Evolutionary conservation across 2,113 vertebrate species (phyloP).

Genomic region (Podarcis cretensis): DNA sequence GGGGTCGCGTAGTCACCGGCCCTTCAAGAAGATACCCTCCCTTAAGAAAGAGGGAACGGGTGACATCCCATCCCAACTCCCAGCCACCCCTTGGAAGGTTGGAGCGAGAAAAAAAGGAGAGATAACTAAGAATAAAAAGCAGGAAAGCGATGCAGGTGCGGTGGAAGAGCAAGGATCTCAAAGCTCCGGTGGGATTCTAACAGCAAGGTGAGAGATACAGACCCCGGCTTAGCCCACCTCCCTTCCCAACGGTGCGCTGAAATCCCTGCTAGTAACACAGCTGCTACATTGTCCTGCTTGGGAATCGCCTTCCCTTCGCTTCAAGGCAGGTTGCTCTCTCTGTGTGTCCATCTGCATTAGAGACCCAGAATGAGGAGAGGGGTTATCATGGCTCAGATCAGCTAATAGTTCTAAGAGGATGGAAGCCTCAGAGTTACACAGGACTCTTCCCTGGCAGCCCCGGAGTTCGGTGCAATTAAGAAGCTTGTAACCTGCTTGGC

Average conservation of each 20-base stretch:
- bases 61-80: not conserved
- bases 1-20: not conserved
- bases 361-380: not conserved
- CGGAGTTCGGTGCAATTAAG: too few relatives aligned
- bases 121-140: not conserved
- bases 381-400: not conserved
- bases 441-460: not conserved
- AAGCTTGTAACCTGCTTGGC: too few relatives aligned
- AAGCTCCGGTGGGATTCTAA: slow-evolving; percentile 12
- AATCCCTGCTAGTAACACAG: not conserved
- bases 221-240: not conserved
- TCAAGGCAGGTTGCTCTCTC: too few relatives aligned
- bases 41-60: not conserved
- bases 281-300: not conserved
- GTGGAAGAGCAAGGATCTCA: slow-evolving; percentile 9
- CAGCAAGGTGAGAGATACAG: slow-evolving; percentile 9
- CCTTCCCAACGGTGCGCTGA: not conserved
- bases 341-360: not conserved
- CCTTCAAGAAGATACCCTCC: not conserved
- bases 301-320: not conserved
- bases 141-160: slow-evolving; percentile 24
- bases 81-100: not conserved
- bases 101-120: not conserved
- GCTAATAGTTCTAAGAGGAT: not conserved
- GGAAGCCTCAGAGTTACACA: not conserved